A percentile compares a stretch with the other conserved stretches of the same genome.
phyloP scores from a whole-genome alignment of 2,113 vertebrate genomes.

The Syrrhaptes paradoxus region DNA sequence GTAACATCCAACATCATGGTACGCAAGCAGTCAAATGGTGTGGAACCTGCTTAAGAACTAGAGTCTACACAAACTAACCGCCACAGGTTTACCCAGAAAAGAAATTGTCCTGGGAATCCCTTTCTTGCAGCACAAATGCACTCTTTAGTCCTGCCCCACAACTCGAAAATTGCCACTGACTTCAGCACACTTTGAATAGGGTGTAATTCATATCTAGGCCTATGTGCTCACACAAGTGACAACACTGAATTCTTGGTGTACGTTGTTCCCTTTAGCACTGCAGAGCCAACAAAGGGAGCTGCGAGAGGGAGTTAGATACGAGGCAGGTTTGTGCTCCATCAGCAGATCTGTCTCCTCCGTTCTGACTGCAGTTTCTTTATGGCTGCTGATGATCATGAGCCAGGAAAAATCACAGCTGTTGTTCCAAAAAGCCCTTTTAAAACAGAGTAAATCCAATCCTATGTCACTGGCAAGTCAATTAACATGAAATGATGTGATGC shows the following conservation, averaged over 20 bases:
- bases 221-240: neutral
- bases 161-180: neutral
- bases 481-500: neutral
- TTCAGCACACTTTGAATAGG: neutral
- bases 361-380: conserved; percentile 35
- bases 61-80: neutral
- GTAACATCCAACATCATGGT: neutral
- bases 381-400: neutral
- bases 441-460: neutral
- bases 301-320: neutral
- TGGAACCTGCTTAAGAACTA: neutral
- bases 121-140: neutral
- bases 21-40: neutral
- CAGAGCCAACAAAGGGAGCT: neutral
- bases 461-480: neutral
- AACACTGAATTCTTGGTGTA: neutral
- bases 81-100: neutral
- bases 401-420: conserved; percentile 35
- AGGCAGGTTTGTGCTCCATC: conserved; percentile 37
- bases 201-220: neutral
- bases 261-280: neutral
- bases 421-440: neutral
- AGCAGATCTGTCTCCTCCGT: conserved; percentile 38
- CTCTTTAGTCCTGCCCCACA: neutral
- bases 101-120: neutral